A percentile compares a stretch with the other conserved stretches of the same genome.
These are phyloP conservation scores for Temnothorax rugatulus DNA, from an alignment of 2,888 invertebrate genomes.

Conservation along the genomic window DNA sequence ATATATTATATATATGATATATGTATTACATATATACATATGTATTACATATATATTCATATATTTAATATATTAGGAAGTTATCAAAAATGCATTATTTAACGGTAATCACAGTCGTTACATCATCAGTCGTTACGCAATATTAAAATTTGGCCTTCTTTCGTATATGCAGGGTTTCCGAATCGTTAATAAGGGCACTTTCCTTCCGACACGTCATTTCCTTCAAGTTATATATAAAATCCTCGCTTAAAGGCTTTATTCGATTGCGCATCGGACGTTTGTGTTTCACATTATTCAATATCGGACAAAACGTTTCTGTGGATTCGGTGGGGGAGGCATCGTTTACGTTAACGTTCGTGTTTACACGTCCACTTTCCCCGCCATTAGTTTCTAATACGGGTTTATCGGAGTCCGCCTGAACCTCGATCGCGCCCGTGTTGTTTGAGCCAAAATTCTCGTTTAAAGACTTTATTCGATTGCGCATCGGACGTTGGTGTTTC, in stretches of 20 bases:
- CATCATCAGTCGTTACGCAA: background rate
- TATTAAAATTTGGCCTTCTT: constrained; percentile 6
- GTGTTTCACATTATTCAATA: constrained; percentile 69
- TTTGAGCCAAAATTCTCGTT: constrained; percentile 88
- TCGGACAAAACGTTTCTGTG: constrained; percentile 7
- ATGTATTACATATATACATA: background rate
- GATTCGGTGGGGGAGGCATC: background rate
- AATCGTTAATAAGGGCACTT: background rate
- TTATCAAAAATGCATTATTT: background rate
- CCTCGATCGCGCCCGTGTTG: constrained; percentile 23
- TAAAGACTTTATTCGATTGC: constrained; percentile 89
- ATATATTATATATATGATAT: background rate
- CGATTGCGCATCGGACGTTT: constrained; percentile 90
- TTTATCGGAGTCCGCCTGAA: constrained; percentile 11
- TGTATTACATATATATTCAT: background rate
- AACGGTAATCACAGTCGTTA: background rate
- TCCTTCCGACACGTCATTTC: constrained; percentile 73
- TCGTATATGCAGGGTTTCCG: background rate
- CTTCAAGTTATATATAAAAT: constrained; percentile 91
- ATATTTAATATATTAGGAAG: background rate
- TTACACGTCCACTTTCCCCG: background rate
- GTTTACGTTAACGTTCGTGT: constrained; percentile 12
- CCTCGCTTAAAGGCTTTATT: constrained; percentile 89
- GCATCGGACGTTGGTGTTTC: constrained; percentile 88
- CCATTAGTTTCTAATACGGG: background rate